Evolutionary conservation across 2,888 invertebrate genomes (phyloP).

Genomic region (Drosophila kanekoi): DNA sequence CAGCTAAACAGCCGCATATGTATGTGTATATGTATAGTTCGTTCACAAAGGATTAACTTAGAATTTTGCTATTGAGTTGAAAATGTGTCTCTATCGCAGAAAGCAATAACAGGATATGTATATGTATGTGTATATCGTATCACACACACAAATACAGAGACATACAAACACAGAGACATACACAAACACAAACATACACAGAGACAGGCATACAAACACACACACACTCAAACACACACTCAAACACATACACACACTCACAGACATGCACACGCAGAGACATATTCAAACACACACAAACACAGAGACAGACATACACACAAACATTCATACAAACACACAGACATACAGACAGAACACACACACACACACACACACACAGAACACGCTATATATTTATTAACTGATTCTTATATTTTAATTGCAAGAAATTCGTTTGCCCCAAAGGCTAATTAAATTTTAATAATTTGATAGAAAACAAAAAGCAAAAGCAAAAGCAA

Average conservation of each 20-base stretch:
- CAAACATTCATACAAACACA: slow-evolving; percentile 4
- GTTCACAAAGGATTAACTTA: background rate
- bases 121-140: slow-evolving; percentile 45
- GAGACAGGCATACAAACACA: background rate
- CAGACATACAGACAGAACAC: slow-evolving; percentile 1
- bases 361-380: slow-evolving; percentile 11
- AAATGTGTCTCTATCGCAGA: slow-evolving; percentile 32
- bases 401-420: slow-evolving; percentile 3
- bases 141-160: too few relatives aligned
- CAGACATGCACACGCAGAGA: slow-evolving; percentile 30
- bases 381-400: slow-evolving; percentile 43
- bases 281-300: too few relatives aligned
- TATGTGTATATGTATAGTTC: slow-evolving; percentile 30
- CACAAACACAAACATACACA: too few relatives aligned
- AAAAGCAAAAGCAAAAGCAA: too few relatives aligned
- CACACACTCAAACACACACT: slow-evolving; percentile 1
- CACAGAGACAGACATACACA: too few relatives aligned
- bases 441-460: slow-evolving; percentile 30
- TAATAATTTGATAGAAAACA: slow-evolving; percentile 11
- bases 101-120: slow-evolving; percentile 29
- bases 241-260: slow-evolving; percentile 9
- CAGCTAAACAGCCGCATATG: background rate
- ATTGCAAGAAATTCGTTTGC: slow-evolving; percentile 32
- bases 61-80: slow-evolving; percentile 24
- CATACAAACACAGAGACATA: too few relatives aligned